Conservation (phyloP, 2,113 vertebrate species). For the Vidua macroura region DNA sequence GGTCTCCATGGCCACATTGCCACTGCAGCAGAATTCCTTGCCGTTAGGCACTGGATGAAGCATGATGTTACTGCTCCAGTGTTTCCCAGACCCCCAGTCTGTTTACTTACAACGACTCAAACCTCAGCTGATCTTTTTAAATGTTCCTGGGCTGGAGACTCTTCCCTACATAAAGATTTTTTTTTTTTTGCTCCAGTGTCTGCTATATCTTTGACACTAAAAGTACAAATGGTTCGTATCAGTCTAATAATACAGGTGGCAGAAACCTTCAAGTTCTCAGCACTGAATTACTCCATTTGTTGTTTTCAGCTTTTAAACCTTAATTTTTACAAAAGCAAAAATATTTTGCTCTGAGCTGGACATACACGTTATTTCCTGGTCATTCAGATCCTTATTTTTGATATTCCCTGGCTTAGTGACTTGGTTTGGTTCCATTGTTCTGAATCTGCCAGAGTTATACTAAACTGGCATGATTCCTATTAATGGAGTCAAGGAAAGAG, state of each 20-base stretch:
- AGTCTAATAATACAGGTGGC: background rate
- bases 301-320: background rate
- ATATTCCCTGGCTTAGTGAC: background rate
- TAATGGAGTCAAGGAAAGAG: background rate
- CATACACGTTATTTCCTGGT: background rate
- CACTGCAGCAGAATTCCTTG: background rate
- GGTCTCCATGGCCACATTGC: background rate
- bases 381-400: background rate
- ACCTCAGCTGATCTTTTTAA: background rate
- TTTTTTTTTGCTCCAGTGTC: background rate
- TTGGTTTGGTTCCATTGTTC: background rate
- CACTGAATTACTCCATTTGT: background rate
- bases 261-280: background rate
- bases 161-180: background rate
- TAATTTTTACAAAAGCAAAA: background rate
- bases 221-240: background rate
- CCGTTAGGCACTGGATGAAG: background rate
- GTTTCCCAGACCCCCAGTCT: background rate
- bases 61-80: background rate
- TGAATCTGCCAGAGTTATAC: background rate
- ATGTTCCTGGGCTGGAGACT: background rate
- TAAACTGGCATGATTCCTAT: background rate
- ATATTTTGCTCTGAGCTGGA: background rate
- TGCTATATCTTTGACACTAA: background rate
- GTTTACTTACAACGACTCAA: background rate